Evolutionary conservation across 2,113 vertebrate species (phyloP).

Genomic region (Gallinago undulata): DNA sequence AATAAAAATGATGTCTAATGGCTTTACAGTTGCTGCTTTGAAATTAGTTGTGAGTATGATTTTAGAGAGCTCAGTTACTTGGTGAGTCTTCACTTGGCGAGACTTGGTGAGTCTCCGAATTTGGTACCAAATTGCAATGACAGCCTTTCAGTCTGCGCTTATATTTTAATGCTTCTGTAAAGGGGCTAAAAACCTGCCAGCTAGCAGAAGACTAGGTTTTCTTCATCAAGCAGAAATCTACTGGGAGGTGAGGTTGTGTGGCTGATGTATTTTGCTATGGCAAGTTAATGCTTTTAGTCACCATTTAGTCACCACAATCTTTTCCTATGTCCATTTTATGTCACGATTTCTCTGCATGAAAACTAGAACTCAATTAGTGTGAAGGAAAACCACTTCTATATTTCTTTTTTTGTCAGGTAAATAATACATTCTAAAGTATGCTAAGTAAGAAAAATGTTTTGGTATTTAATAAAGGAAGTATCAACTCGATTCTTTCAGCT

Average conservation of each 20-base stretch:
- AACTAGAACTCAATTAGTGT: background rate
- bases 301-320: background rate
- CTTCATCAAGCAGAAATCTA: background rate
- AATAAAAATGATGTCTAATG: background rate
- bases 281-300: background rate
- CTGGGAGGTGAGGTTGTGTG: background rate
- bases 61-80: background rate
- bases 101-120: background rate
- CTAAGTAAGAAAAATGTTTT: background rate
- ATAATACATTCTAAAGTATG: background rate
- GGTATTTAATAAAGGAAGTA: background rate
- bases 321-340: background rate
- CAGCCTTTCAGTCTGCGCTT: background rate
- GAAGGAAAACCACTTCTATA: background rate
- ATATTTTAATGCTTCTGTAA: background rate
- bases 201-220: background rate
- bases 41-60: background rate
- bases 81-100: no score
- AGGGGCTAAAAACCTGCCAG: background rate
- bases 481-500: background rate
- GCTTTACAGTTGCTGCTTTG: background rate
- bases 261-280: background rate
- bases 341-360: background rate
- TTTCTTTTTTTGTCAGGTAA: background rate
- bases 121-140: background rate